Conservation (phyloP, 2,888 invertebrate species). For the Bellardia bayeri region DNA sequence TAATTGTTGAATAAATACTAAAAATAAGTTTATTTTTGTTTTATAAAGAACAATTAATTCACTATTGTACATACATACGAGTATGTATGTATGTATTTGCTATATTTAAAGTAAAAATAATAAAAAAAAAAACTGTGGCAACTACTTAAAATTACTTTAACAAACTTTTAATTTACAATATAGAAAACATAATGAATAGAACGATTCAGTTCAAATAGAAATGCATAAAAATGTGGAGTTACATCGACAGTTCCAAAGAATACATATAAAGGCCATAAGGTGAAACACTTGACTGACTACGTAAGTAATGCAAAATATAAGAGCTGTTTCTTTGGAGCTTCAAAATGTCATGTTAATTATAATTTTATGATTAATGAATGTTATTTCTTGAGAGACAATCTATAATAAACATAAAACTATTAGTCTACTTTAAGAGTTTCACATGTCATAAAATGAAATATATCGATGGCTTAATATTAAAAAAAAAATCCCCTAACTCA, state of each 20-base stretch:
- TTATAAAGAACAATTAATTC: constrained; percentile 45
- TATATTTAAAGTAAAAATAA: constrained; percentile 29
- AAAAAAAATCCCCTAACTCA: too few relatives aligned
- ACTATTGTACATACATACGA: background rate
- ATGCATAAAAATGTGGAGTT: background rate
- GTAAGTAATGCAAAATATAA: constrained; percentile 23
- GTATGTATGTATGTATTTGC: background rate
- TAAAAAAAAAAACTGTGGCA: constrained; percentile 28
- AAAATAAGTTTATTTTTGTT: constrained; percentile 29
- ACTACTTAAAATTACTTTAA: constrained; percentile 66
- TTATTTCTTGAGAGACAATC: too few relatives aligned
- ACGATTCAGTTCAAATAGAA: constrained; percentile 25
- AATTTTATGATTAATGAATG: too few relatives aligned
- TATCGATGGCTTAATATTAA: too few relatives aligned
- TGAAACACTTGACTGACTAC: constrained; percentile 51
- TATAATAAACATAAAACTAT: too few relatives aligned
- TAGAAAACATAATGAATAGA: background rate
- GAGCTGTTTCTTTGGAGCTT: constrained; percentile 6
- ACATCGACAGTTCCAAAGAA: constrained; percentile 35
- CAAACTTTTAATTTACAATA: constrained; percentile 49
- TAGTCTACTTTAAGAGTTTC: too few relatives aligned
- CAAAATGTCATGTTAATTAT: background rate
- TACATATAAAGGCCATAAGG: constrained; percentile 27
- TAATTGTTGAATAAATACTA: constrained; percentile 52
- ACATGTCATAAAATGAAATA: background rate